Base-by-base conservation (phyloP, 2,113 vertebrate genomes). In the Pluvialis apricaria region DNA sequence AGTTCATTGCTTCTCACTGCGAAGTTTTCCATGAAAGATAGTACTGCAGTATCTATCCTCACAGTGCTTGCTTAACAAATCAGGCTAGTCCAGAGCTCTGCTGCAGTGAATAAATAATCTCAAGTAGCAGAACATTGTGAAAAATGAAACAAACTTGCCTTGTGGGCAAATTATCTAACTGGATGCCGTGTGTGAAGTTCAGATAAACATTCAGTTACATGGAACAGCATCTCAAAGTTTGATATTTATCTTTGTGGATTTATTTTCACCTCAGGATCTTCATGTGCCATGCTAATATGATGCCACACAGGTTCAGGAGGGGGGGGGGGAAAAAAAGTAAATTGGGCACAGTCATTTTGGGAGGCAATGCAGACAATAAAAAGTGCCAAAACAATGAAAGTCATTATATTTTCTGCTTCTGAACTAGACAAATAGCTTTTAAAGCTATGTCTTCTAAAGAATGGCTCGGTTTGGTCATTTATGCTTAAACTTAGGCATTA, bases 61-160 rank as follows among this genome's bases (percentile, higher is more conserved):
- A 64, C 75, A 73, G 73, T n/a, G 49, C 83, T 42, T 61, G 72
- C 88, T 83, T 85, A 90, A 95, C 87, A 90, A 91, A 85, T 80
- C 92, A 94, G 92, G n/a, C 75, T 60, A 28, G 64, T 93, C 94
- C 93, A 57, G 45, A 80, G 96, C 96, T 86, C 93, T 92, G 87
- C 89, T 89, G 89, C 94, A 65, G 81, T 78, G 96, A 96, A 94
- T 97, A 97, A 97, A 96, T 93, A 96, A 96, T 96, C 94, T 84
- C 94, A 88, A 94, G 84, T 76, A 94, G 96, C 92, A 94, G 91
- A 97, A 96, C 94, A 93, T 92, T 69, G 91, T 93, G 90, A 97
- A 94, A 94, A 82, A 91, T 55, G 69, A 92, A 92, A 79, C 84
- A 83, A 88, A 86, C 82, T 83, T 92, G 85, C 89, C 96, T 96